Evolutionary conservation across 2,888 invertebrate genomes (phyloP), one percentile per base, ranked within the genome.

Genomic region (Lacanobia oleracea): DNA sequence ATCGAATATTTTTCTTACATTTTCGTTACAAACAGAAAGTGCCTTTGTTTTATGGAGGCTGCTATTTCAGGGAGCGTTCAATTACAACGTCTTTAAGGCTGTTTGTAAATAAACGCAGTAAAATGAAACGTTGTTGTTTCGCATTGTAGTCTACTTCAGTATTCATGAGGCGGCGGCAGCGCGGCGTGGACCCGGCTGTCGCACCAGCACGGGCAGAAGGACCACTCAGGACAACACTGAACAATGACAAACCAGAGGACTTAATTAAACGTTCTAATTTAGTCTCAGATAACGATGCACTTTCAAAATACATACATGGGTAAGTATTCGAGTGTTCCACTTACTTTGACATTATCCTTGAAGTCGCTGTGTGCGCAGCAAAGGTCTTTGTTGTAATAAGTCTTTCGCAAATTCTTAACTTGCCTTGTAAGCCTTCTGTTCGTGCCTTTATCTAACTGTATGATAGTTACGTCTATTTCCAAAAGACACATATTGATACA

Each of bases 1-100:
- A 68, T 61, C n/a, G 56, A 59, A 82, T 82, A 79, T 82, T 80
- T 82, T 70, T 59, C 65, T 82, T 33, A 73, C 51, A 62, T 82
- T 72, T 66, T 66, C 45, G 68, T 59, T 54, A 27, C 56, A 50
- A 78, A 64, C 50, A 73, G 59, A 77, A 69, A 57, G 21, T 57
- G 43, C 23, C 21, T 70, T 62, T 82, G 61, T 61, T 78, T 82
- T 78, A 73, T 67, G 63, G 59, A 67, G 67, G 72, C 62, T 69
- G 73, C 74, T 70, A 59, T 67, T 73, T 69, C 67, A 66, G 51
- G 45, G 57, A 61, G 61, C 50, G 63, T 83, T 66, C 80, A 75
- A 83, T 81, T 83, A 74, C 75, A 57, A 79, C 66, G 75, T 81
- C 68, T 62, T 79, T 75, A 64, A 64, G 63, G 48, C 50, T 66